Base-by-base conservation (phyloP, 2,797 vertebrate species). In the Euphonia xanthogaster region DNA sequence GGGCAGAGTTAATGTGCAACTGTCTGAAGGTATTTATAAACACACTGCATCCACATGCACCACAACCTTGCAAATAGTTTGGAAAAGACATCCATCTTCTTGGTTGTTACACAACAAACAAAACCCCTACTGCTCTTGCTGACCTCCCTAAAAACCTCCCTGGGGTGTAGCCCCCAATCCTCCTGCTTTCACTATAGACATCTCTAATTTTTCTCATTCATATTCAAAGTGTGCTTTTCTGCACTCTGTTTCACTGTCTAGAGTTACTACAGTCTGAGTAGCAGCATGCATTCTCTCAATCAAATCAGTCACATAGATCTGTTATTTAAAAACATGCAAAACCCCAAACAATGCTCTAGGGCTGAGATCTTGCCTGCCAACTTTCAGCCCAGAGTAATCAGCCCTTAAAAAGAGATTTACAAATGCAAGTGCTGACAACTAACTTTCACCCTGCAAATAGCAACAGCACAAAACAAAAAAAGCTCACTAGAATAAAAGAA, bases 391-490 rank as follows among this genome's bases (percentile, higher is more conserved):
- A 95, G 91, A 65, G 94, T 93, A 95, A 96, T 95, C 91, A 94
- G 75, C 89, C 94, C 96, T 94, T 95, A 94, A 96, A 96, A 93
- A 97, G 93, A 96, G 90, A 96, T 96, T 93, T 94, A 96, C 72
- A 95, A 96, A 96, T 88, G 90, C 89, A 92, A 96, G 94, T 90
- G 94, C 96, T 96, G 96, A 97, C 96, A 94, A 91, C 92, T 85
- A 93, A 95, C 91, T 95, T 96, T 93, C 70, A 74, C 39, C 19
- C 54, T 68, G 86, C 89, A 72, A 95, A 96, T 80, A 82, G 86
- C 83, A 97, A 93, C 81, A 87, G 61, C 76, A 37, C 68, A 92
- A 91, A 95, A 90, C 92, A 96, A 93, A 96, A 96, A 95, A 96
- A 91, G 78, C 91, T 85, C 39, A 47, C 78, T 68, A 47, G 81